Base-by-base conservation (phyloP, 2,113 vertebrate species). In the Tringa solitaria region DNA sequence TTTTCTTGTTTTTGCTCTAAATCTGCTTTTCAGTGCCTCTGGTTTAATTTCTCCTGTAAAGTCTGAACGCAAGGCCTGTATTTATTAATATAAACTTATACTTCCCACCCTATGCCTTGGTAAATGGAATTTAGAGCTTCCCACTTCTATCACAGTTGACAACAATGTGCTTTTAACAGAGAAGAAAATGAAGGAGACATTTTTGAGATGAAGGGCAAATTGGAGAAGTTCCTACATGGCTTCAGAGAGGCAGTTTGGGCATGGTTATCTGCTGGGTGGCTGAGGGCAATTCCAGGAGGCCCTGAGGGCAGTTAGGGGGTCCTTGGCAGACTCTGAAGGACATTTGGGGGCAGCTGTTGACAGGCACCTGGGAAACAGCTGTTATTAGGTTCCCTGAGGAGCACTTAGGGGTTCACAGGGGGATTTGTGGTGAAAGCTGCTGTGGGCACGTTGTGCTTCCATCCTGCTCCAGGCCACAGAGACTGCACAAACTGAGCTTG, bases 361-460 rank as follows among this genome's bases (percentile, higher is more conserved):
- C 53, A 28, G 9, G 33, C 14, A 43, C 9, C 51, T 19, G 17
- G 21, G 14, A 43, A 61, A 33, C 13, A 43, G 39, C 18, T n/a
- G 32, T 43, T 77, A 21, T 0, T 7, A 26, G 19, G 41, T 24
- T n/a, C 45, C 12, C 19, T 7, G 35, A 74, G 43, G 37, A 69
- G 39, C 75, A 32, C 41, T 54, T 21, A 33, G 37, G 21, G 33
- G 24, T 53, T 33, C 19, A 10, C 18, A 75, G 51, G 0, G 5
- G 69, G 53, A 27, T 35, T 60, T n/a, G n/a, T 33, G n/a, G 20
- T 17, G 64, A 65, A 54, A 87, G 39, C 50, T 19, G 27, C 45
- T 72, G 28, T 22, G 16, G 56, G 45, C 2, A 1, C 1, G 1
- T 33, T 33, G 30, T 3, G 0, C 32, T 60, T 74, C 61, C 8